These are phyloP conservation scores for Astropecten irregularis DNA, from an alignment of 53 echinoderm and acorn worm genomes.

Conservation along the genomic window DNA sequence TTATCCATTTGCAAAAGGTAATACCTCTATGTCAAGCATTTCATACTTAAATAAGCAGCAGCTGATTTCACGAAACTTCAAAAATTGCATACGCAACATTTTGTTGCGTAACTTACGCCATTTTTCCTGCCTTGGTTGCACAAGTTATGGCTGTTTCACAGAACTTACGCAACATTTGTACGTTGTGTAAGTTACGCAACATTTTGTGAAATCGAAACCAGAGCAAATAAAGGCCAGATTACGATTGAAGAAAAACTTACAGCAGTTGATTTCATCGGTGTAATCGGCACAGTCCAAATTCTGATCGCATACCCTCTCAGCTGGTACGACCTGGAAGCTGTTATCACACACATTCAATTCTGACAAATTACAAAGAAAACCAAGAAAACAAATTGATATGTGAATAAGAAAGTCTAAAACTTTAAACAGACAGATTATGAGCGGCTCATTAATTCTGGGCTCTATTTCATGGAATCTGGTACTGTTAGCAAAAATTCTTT, in stretches of 20 bases:
- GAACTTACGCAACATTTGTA: too few species aligned
- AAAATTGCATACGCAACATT: too few species aligned
- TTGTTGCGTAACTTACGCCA: too few species aligned
- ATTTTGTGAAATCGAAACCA: not conserved
- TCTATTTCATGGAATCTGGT: too few species aligned
- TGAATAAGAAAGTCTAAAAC: not conserved
- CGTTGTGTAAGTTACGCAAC: not conserved
- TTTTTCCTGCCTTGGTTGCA: too few species aligned
- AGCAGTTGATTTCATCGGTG: constrained; percentile 37
- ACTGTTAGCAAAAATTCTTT: too few species aligned
- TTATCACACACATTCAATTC: not conserved
- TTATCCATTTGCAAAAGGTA: too few species aligned
- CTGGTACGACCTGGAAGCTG: constrained; percentile 12
- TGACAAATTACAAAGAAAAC: not conserved
- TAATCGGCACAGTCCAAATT: constrained; percentile 6
- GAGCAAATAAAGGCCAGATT: too few species aligned
- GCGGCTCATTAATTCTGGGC: not conserved
- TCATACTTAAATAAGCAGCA: too few species aligned
- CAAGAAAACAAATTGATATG: not conserved
- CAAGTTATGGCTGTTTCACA: too few species aligned
- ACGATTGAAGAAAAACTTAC: constrained; percentile 1
- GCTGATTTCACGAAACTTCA: too few species aligned
- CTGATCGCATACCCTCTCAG: constrained; percentile 16
- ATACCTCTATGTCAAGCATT: too few species aligned
- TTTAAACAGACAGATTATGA: not conserved